These are phyloP conservation scores for Eunapius fragilis DNA, from an alignment of 37 sponge, comb jelly and placozoan genomes.

Conservation along the genomic window DNA sequence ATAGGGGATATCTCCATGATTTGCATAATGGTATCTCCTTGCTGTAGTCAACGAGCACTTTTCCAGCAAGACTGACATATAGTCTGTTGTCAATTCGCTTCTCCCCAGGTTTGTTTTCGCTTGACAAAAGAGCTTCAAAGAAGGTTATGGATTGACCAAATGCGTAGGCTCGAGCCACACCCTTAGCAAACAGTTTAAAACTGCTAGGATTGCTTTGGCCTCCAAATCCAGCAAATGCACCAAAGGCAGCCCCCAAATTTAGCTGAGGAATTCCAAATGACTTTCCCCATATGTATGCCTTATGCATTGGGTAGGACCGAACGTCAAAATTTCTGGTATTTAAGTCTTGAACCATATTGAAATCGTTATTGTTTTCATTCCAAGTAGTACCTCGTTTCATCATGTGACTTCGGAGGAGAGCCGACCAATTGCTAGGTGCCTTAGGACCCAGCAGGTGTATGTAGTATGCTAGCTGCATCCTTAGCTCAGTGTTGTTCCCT, in stretches of 20 bases:
- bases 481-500: neutral
- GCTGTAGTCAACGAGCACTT: neutral
- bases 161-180: conserved; percentile 31
- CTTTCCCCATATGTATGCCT: conserved; percentile 68
- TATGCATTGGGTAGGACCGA: conserved; percentile 41
- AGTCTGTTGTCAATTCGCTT: neutral
- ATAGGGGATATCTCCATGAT: neutral
- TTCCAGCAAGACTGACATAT: neutral
- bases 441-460: neutral
- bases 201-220: neutral
- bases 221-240: conserved; percentile 60
- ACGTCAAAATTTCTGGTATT: conserved; percentile 34
- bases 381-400: neutral
- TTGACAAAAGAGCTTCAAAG: neutral
- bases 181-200: conserved; percentile 49
- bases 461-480: neutral
- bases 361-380: neutral
- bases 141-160: conserved; percentile 40
- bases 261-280: conserved; percentile 47
- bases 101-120: neutral
- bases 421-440: neutral
- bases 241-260: conserved; percentile 36
- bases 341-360: conserved; percentile 48
- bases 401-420: neutral
- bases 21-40: neutral